phyloP scores from a whole-genome alignment of 1,140 invertebrate species.

The Antheraea mylitta region DNA sequence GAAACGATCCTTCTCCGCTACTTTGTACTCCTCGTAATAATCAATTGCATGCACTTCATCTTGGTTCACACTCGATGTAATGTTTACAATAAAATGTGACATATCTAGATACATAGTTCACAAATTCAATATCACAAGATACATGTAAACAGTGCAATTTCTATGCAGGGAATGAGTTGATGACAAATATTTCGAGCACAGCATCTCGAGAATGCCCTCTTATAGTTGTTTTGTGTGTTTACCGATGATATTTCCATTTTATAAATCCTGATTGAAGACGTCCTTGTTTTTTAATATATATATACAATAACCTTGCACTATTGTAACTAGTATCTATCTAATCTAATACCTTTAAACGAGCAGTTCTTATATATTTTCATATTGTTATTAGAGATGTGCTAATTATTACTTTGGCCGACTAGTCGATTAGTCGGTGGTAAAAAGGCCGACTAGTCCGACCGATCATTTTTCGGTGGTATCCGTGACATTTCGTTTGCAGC shows the following conservation, averaged over 20 bases:
- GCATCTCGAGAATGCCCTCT: slow-evolving; percentile 29
- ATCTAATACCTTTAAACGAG: too few species aligned
- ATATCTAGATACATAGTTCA: slow-evolving; percentile 4
- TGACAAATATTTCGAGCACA: slow-evolving; percentile 32
- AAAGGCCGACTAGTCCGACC: too few species aligned
- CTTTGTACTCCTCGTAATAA: slow-evolving; percentile 46
- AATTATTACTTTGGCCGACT: too few species aligned
- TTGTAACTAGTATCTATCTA: too few species aligned
- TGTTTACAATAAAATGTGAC: slow-evolving; percentile 18
- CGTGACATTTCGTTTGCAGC: too few species aligned
- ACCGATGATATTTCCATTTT: slow-evolving; percentile 51
- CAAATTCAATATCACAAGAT: slow-evolving; percentile 2
- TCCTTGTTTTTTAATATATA: not conserved
- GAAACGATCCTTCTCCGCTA: slow-evolving; percentile 48
- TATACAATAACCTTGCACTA: too few species aligned
- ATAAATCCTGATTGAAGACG: not conserved
- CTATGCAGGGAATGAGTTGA: slow-evolving; percentile 42
- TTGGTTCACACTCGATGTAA: slow-evolving; percentile 18
- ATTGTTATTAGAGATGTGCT: too few species aligned
- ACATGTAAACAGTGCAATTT: slow-evolving; percentile 44
- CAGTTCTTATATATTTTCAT: too few species aligned
- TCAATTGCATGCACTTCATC: slow-evolving; percentile 19
- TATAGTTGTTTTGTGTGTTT: slow-evolving; percentile 42
- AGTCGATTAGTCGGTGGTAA: too few species aligned
- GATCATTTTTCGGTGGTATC: too few species aligned